Base-by-base conservation (phyloP, 2,113 vertebrate species). In the Cryptomyrus ogoouensis region DNA sequence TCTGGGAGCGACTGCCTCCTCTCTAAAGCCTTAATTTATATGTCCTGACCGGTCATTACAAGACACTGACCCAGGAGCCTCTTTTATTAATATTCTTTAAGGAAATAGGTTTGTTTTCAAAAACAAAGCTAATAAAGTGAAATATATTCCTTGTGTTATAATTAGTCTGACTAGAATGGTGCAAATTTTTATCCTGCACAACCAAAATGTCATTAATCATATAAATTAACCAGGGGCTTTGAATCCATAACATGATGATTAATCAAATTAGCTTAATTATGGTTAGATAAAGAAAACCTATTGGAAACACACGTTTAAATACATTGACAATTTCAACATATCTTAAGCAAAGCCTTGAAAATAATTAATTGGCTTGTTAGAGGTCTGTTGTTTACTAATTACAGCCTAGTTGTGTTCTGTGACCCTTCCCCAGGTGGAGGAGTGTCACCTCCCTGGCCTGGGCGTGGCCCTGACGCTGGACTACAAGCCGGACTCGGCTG, bases 391-490 rank as follows among this genome's bases (percentile, higher is more conserved):
- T 70, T 27, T 66, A 27, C 58, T 3, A 9, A 9, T 66, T 10
- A n/a, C 24, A 42, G 31, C 35, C 74, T 10, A 1, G 3, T 13
- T 8, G 3, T 53, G 58, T 35, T 80, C 10, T 90, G 52, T 93
- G 50, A 88, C 93, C 52, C 91, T 3, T 91, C 6, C 21, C 53
- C 92, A 99, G 98, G 98, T 99, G 93, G 98, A 99, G 88, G 98
- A 99, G 93, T 99, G 98, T 91, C 98, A 99, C 90, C 95, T 99
- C 0, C 98, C 98, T 4, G 98, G 98, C 24, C 96, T 99, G 4
- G 98, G 98, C 1, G 98, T 99, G 85, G 98, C 98, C 92, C 95
- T 99, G 92, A 99, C 98, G 24, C 93, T 99, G 92, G 98, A 99
- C 92, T 98, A 99, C 93, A 99, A 97, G 93, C 97, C 96, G 0